A percentile compares a stretch with the other conserved stretches of the same genome.
Evolutionary conservation across 2,113 vertebrate genomes (phyloP).

Genomic region (Sigmodon hispidus): DNA sequence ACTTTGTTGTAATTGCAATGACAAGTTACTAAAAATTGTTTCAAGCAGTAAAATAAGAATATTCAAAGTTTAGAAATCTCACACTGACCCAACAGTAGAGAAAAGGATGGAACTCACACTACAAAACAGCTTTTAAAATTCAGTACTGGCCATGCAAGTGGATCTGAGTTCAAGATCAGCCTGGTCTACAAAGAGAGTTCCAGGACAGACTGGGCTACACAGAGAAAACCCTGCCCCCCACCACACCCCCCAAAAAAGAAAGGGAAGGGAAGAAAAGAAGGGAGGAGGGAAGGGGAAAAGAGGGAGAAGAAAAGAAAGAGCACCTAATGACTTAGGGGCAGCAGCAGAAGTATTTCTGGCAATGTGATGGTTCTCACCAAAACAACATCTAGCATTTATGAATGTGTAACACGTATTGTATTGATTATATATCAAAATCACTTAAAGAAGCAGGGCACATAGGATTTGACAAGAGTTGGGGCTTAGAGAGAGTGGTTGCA

Average conservation of each 20-base stretch:
- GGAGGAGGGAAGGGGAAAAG: too few species aligned
- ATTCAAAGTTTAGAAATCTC: slow-evolving; percentile 50
- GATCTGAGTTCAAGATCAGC: not conserved
- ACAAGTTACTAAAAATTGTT: slow-evolving; percentile 39
- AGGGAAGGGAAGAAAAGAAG: too few species aligned
- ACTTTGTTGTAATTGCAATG: slow-evolving; percentile 26
- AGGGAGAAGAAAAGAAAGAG: not conserved
- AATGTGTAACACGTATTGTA: not conserved
- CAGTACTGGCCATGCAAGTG: not conserved
- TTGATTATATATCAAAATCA: slow-evolving; percentile 29
- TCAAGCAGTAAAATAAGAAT: slow-evolving; percentile 26
- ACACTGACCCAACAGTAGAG: not conserved
- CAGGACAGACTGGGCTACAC: not conserved
- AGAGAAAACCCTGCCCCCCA: too few species aligned
- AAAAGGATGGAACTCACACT: slow-evolving; percentile 26
- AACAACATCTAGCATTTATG: not conserved
- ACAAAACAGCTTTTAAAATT: slow-evolving; percentile 19
- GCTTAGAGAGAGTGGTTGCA: not conserved
- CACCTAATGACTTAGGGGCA: not conserved
- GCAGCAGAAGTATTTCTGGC: not conserved
- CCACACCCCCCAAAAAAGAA: not conserved
- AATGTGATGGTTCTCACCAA: not conserved
- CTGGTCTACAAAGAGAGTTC: not conserved
- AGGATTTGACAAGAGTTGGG: not conserved
- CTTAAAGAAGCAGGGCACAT: not conserved